A percentile compares a stretch with the other conserved stretches of the same genome.
Conservation (phyloP, 2,797 vertebrate genomes). For the Nothura maculosa region DNA sequence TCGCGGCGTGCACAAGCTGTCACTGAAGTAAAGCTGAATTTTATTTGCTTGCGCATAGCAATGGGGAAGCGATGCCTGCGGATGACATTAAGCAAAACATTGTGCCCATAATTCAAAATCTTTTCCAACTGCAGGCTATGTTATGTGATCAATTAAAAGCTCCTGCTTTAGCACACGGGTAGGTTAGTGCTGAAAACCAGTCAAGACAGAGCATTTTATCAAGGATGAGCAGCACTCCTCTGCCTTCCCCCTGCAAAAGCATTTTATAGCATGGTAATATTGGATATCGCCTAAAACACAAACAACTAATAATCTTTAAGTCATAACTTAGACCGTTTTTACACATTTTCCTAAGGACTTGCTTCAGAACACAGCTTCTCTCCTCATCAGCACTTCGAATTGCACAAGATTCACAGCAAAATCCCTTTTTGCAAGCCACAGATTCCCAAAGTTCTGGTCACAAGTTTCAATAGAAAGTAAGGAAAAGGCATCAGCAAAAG, state of each 20-base stretch:
- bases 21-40: conserved; percentile 27
- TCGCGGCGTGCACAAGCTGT: conserved; percentile 31
- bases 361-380: neutral
- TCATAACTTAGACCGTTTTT: neutral
- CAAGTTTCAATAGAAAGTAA: neutral
- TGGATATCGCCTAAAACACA: neutral
- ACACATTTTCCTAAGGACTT: neutral
- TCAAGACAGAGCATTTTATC: rapidly evolving
- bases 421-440: neutral
- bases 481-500: conserved; percentile 26
- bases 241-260: rapidly evolving
- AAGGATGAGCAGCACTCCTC: neutral
- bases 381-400: neutral
- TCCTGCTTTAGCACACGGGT: rapidly evolving
- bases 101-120: rapidly evolving
- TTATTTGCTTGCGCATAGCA: neutral
- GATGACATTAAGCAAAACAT: neutral
- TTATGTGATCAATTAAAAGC: rapidly evolving
- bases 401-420: neutral
- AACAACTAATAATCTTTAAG: neutral
- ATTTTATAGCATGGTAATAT: neutral
- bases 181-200: neutral
- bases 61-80: neutral
- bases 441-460: neutral
- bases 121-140: rapidly evolving